Evolutionary conservation across 2,888 invertebrate species (phyloP).

Genomic region (Germaria angustata): DNA sequence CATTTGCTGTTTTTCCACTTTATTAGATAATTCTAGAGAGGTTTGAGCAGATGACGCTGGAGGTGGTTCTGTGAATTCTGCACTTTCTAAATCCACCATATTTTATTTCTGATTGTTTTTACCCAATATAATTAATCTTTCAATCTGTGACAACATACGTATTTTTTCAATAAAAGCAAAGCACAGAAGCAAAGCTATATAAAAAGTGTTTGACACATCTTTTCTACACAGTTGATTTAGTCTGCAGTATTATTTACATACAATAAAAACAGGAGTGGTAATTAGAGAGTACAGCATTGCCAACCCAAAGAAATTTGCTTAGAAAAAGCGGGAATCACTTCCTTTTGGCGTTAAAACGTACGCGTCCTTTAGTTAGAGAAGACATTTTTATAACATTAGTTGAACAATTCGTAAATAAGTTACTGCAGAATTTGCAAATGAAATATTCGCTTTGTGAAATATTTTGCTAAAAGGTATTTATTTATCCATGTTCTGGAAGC

Average conservation of each 20-base stretch:
- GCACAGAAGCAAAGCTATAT: background rate
- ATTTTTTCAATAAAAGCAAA: too few relatives aligned
- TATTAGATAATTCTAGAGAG: background rate
- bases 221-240: constrained; percentile 16
- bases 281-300: too few relatives aligned
- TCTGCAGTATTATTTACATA: too few relatives aligned
- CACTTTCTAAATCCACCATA: constrained; percentile 65
- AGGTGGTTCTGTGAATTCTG: constrained; percentile 14
- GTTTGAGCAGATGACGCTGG: background rate
- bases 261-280: too few relatives aligned
- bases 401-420: too few relatives aligned
- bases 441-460: too few relatives aligned
- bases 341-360: background rate
- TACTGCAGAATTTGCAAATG: too few relatives aligned
- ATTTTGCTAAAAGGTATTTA: too few relatives aligned
- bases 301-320: background rate
- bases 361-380: background rate
- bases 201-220: constrained; percentile 19
- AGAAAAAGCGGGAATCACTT: background rate
- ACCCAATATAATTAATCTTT: background rate
- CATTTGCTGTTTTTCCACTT: constrained; percentile 51
- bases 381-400: background rate
- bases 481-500: too few relatives aligned
- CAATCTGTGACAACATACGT: too few relatives aligned
- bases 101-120: background rate